Base-by-base conservation (phyloP, 2,113 vertebrate genomes). In the Ornithorhynchus anatinus region DNA sequence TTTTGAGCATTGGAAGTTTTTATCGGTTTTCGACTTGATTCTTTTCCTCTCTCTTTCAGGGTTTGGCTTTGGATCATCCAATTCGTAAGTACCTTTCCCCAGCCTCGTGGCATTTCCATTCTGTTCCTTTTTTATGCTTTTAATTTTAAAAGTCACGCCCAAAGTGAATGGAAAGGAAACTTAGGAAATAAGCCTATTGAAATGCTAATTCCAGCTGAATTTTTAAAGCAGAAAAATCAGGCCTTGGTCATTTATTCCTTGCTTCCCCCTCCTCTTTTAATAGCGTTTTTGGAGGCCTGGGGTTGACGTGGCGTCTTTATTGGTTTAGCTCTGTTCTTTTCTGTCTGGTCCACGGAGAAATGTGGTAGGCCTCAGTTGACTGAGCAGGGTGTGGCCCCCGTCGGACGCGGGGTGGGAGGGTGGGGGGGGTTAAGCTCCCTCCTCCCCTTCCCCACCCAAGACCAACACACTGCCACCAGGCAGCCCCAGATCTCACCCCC, bases 1-100 rank as follows among this genome's bases (percentile, higher is more conserved):
- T n/a, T 53, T 5, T 33, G 48, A 58, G 10, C 33, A 14, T 44
- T n/a, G 37, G 48, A 32, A 64, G n/a, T 33, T 64, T 19, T 8
- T 15, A 0, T 15, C 23, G 38, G 13, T 35, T 7, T 1, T 12
- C 75, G 9, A 53, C 32, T 7, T 33, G 33, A 1, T 39, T 9
- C 15, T 76, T 71, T 25, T 8, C 0, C 6, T 80, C 45, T 86
- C 40, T 77, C 40, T 89, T 84, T 17, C 69, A 94, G 94, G 79
- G 1, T 94, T 94, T 85, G 85, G 75, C 65, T 94, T 94, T 65
- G 94, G 94, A 54, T 86, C 90, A 1, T 71, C 91, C 13, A 94
- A 84, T 71, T 89, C 91, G 94, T 94, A 87, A 93, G 94, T 94
- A 61, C 31, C 39, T 8, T 1, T 33, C 35, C 29, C 17, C 27